phyloP scores from a whole-genome alignment of 2,797 vertebrate genomes.

The Phylloscopus collybita region DNA sequence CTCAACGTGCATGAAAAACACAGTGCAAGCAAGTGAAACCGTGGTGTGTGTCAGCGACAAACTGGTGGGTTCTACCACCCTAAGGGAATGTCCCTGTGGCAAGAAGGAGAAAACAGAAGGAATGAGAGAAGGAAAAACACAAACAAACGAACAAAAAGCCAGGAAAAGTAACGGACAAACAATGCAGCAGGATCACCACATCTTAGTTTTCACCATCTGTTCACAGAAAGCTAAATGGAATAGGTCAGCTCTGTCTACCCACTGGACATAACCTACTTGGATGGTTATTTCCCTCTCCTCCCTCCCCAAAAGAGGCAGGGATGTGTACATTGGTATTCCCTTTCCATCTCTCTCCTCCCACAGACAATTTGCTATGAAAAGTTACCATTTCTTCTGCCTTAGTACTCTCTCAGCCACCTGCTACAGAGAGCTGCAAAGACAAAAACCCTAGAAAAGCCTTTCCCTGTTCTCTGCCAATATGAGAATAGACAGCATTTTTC shows the following conservation, averaged over 20 bases:
- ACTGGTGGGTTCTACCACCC: slow-evolving; percentile 67
- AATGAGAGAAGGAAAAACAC: slow-evolving; percentile 63
- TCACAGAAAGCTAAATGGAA: slow-evolving; percentile 33
- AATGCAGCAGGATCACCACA: slow-evolving; percentile 51
- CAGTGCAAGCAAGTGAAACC: slow-evolving; percentile 76
- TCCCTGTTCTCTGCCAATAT: not conserved
- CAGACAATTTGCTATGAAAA: not conserved
- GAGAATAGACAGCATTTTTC: not conserved
- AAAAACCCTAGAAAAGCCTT: not conserved
- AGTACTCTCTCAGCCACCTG: not conserved
- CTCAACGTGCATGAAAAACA: slow-evolving; percentile 83
- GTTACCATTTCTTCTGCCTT: not conserved
- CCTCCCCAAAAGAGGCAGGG: not conserved
- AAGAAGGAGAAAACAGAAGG: slow-evolving; percentile 71
- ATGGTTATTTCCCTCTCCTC: not conserved
- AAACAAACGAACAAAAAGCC: slow-evolving; percentile 64
- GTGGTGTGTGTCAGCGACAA: slow-evolving; percentile 64
- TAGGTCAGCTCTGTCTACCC: not conserved
- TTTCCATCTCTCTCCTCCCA: not conserved
- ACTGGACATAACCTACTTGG: not conserved
- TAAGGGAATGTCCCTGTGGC: slow-evolving; percentile 61
- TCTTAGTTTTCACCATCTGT: slow-evolving; percentile 35
- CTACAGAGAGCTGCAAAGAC: not conserved
- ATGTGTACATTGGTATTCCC: not conserved
- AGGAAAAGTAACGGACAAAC: slow-evolving; percentile 69